phyloP scores from a whole-genome alignment of 2,113 vertebrate genomes.

The Regulus satrapa region DNA sequence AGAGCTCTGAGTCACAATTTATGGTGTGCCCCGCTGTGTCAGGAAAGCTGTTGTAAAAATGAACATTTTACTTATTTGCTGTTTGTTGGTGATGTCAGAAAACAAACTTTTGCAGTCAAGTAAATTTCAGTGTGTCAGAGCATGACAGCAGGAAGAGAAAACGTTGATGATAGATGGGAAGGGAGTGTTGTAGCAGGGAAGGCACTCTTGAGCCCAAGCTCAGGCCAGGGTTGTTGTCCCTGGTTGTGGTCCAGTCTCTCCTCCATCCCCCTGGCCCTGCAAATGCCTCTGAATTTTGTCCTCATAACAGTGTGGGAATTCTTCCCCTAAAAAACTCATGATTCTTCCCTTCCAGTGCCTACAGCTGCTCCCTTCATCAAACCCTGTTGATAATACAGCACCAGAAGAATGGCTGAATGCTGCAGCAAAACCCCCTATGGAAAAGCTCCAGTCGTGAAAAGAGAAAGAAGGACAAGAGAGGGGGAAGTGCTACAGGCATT shows the following conservation, averaged over 20 bases:
- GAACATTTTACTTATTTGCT: not conserved
- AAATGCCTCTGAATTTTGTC: not conserved
- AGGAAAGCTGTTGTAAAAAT: not conserved
- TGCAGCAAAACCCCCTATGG: fast-evolving
- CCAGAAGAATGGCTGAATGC: not conserved
- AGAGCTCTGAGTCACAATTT: not conserved
- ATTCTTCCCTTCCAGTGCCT: not conserved
- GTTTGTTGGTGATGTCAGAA: not conserved
- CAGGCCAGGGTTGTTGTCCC: not conserved
- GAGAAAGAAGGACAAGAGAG: not conserved
- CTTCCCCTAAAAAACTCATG: not conserved
- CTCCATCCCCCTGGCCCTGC: not conserved
- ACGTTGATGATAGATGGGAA: not conserved
- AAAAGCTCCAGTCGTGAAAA: not conserved
- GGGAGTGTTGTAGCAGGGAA: not conserved
- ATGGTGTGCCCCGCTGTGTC: not conserved
- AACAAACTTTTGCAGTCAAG: not conserved
- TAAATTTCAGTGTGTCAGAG: not conserved
- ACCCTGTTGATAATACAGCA: not conserved
- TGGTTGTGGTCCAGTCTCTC: not conserved
- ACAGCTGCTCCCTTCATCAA: not conserved
- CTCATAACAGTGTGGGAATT: not conserved
- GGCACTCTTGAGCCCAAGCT: not conserved
- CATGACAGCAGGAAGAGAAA: not conserved
- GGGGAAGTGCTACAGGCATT: not conserved